Evolutionary conservation across 2,113 vertebrate genomes (phyloP), one percentile per base, ranked within the genome.

Genomic region (Crotalus viridis): DNA sequence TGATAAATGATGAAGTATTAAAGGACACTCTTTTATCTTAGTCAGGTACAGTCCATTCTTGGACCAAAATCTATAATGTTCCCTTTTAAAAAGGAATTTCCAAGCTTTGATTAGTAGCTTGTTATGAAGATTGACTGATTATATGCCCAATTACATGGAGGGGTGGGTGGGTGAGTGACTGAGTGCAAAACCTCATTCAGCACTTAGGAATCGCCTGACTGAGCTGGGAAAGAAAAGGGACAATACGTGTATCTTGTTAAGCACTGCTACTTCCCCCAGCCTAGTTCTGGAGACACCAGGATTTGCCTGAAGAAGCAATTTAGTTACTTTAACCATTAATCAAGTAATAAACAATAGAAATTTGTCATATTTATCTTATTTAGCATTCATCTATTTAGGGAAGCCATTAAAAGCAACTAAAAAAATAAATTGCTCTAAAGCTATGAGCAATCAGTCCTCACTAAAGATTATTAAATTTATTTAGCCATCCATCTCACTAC

Each of bases 281-380:
- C 39, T 33, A 46, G 4, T 17, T 56, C 55, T 56, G 85, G 39
- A 21, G 81, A 86, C 48, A 24, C 85, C 85, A 22, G 48, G 22
- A 46, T 86, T 46, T 86, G 85, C 43, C 8, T 26, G 52, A 3
- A 5, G 0, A 1, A 85, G 87, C 91, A 95, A 57, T 48, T 55
- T 5, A 28, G 1, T 0, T 0, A 19, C 0, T 22, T 10, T 0
- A 85, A 89, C 91, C 90, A 85, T 0, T 0, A 0, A 64, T 28
- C 39, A 54, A 74, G 0, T 28, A 59, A 10, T 33, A 26, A 22
- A 55, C 74, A 0, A 88, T 87, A n/a, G 19, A 88, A 0, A 56
- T 4, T 24, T 51, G 48, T 51, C 48, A 51, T 51, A 0, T 56
- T 56, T 17, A 4, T 56, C 55, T 56, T 15, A 56, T 56, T 56